Conservation (phyloP, 1,140 invertebrate species). For the Drosophila virilis region DNA sequence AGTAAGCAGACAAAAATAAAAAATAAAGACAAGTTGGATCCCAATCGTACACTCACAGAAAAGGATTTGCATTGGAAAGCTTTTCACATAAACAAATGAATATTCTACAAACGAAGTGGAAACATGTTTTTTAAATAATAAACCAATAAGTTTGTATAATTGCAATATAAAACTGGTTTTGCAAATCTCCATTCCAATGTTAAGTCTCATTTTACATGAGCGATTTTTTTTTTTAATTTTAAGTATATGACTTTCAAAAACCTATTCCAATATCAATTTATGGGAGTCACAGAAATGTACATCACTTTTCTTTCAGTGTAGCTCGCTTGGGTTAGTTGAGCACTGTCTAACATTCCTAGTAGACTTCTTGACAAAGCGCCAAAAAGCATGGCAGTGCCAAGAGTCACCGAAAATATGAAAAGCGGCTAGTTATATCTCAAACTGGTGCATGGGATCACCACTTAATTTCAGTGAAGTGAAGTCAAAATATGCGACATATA, state of each 20-base stretch:
- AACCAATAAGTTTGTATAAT: too few species aligned
- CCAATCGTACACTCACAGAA: constrained; percentile 22
- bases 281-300: too few species aligned
- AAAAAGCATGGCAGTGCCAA: constrained; percentile 56
- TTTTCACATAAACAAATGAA: background rate
- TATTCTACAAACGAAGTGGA: too few species aligned
- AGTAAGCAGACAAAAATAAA: constrained; percentile 28
- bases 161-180: too few species aligned
- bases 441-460: constrained; percentile 29
- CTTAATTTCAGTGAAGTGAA: constrained; percentile 1
- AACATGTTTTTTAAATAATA: too few species aligned
- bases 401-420: constrained; percentile 61
- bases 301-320: constrained; percentile 4
- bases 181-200: too few species aligned
- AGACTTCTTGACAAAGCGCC: constrained; percentile 67
- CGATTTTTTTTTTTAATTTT: too few species aligned
- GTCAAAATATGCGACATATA: background rate
- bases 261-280: too few species aligned
- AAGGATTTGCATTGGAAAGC: background rate
- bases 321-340: constrained; percentile 26
- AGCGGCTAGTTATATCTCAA: constrained; percentile 39
- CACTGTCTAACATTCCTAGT: constrained; percentile 27
- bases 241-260: too few species aligned
- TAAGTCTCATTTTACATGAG: too few species aligned
- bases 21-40: constrained; percentile 20